Conservation (phyloP, 2,113 vertebrate genomes). For the Rousettus leschenaultii region DNA sequence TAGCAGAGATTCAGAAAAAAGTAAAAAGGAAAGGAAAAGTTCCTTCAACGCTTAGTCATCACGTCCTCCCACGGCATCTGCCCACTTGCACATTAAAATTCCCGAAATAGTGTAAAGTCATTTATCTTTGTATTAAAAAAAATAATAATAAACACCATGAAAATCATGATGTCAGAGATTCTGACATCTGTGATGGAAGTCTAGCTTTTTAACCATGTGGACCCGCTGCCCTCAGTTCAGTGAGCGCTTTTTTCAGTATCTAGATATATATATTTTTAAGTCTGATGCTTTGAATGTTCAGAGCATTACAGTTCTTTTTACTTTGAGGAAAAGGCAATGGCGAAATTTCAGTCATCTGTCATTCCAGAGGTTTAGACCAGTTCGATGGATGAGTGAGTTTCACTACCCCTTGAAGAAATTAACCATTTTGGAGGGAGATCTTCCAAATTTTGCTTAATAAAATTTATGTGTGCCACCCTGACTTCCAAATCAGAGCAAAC, state of each 20-base stretch:
- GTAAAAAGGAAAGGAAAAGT: not conserved
- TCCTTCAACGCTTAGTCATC: slow-evolving; percentile 30
- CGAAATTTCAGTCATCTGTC: not conserved
- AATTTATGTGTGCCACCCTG: not conserved
- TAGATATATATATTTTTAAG: not conserved
- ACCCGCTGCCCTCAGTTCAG: not conserved
- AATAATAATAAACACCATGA: not conserved
- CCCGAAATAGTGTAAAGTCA: slow-evolving; percentile 43
- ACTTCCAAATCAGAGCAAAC: not conserved
- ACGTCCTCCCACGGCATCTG: slow-evolving; percentile 9
- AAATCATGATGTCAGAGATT: not conserved
- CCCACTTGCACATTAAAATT: slow-evolving; percentile 55
- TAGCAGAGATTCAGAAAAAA: no score
- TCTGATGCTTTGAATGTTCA: not conserved
- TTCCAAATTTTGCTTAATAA: not conserved
- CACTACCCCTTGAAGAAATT: not conserved
- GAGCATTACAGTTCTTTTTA: fast-evolving
- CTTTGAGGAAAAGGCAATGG: not conserved
- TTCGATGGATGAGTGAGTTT: not conserved
- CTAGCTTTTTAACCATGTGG: not conserved
- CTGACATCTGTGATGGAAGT: not conserved
- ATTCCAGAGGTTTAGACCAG: not conserved
- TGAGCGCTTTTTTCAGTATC: not conserved
- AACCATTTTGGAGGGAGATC: not conserved
- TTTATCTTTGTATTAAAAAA: slow-evolving; percentile 1